Conservation (phyloP, 2,797 vertebrate genomes). For the Delichon dasypus region DNA sequence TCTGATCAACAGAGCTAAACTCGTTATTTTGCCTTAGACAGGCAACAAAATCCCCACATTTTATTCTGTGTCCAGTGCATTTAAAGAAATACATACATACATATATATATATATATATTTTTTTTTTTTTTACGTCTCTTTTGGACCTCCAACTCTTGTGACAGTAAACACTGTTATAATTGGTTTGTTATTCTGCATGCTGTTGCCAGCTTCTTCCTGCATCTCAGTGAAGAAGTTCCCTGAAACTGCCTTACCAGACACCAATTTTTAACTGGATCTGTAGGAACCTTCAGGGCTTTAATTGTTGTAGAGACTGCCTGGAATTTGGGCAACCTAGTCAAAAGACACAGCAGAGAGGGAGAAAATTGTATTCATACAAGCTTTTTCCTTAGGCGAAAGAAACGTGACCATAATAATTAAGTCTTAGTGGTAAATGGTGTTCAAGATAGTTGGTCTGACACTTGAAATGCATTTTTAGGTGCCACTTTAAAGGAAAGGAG, state of each 20-base stretch:
- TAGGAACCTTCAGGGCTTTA: neutral
- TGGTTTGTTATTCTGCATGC: neutral
- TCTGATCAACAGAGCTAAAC: neutral
- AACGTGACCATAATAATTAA: neutral
- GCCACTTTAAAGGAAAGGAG: neutral
- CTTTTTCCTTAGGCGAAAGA: neutral
- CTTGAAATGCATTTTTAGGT: neutral
- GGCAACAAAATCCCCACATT: fast-evolving
- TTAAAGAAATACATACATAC: too few relatives aligned
- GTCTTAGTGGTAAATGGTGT: neutral
- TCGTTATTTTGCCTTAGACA: neutral
- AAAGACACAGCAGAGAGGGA: neutral
- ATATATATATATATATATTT: too few relatives aligned
- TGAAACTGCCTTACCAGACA: neutral
- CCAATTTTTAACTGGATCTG: neutral
- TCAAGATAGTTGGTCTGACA: neutral
- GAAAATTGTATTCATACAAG: neutral
- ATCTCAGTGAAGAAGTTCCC: neutral
- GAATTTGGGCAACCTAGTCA: neutral
- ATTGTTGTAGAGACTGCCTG: neutral
- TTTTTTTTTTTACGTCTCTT: neutral
- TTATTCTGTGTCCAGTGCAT: neutral
- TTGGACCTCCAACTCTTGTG: neutral
- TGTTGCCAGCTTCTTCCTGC: neutral
- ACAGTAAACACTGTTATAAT: neutral